Evolutionary conservation across 2,797 vertebrate species (phyloP).

Genomic region (Platalea minor): DNA sequence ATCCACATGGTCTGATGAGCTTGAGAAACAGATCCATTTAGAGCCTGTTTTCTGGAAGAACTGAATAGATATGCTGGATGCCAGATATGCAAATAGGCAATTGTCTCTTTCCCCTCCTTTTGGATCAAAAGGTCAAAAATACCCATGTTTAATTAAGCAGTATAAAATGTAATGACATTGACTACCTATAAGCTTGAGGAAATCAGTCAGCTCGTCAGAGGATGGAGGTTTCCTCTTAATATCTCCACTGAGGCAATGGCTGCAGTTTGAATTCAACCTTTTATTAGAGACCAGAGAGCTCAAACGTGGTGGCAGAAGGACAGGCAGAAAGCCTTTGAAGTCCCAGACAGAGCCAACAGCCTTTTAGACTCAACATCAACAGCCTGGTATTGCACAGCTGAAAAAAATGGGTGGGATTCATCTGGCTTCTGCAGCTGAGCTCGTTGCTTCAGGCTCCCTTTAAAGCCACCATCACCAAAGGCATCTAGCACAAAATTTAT

Average conservation of each 20-base stretch:
- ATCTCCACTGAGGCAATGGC: not conserved
- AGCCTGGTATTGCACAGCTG: not conserved
- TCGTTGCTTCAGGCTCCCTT: not conserved
- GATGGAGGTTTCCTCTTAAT: not conserved
- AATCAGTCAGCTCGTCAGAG: not conserved
- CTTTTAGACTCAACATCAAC: not conserved
- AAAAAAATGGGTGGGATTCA: not conserved
- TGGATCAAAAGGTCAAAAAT: not conserved
- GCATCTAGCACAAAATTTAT: not conserved
- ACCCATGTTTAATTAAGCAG: not conserved
- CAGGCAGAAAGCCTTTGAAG: not conserved
- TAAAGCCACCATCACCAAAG: not conserved
- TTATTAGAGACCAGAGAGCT: not conserved
- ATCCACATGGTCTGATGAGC: not conserved
- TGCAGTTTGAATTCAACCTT: not conserved
- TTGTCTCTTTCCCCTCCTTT: not conserved
- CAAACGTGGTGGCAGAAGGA: not conserved
- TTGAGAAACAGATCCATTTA: not conserved
- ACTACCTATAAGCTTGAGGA: not conserved
- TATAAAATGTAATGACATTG: rapidly evolving
- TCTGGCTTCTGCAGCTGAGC: not conserved
- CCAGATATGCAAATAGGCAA: not conserved
- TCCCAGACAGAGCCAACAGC: not conserved
- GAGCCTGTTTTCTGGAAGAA: not conserved
- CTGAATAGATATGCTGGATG: not conserved